A percentile compares a stretch with the other conserved stretches of the same genome.
These are phyloP conservation scores for Microtus oregoni DNA, from an alignment of 2,113 vertebrate species.

Conservation along the genomic window DNA sequence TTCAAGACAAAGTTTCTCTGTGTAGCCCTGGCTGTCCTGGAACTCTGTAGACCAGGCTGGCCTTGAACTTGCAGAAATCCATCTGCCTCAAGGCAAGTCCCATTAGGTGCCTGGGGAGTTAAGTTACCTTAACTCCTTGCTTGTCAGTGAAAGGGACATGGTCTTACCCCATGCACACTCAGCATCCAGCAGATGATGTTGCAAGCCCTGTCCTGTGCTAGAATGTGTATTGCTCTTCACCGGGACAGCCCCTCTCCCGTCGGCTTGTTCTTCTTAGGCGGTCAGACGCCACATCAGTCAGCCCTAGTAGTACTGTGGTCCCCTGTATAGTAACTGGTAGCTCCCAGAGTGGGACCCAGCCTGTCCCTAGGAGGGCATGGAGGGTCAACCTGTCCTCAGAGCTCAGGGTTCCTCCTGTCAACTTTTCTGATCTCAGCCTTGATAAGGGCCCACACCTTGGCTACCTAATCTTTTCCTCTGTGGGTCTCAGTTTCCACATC, in stretches of 20 bases:
- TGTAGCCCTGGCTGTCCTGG: not conserved
- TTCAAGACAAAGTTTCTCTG: not conserved
- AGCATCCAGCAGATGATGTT: not conserved
- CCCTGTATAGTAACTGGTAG: not conserved
- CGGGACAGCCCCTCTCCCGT: not conserved
- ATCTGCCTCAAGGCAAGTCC: not conserved
- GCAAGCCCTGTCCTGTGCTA: not conserved
- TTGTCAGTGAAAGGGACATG: not conserved
- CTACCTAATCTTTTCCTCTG: not conserved
- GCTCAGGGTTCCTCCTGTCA: constrained; percentile 31
- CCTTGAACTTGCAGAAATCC: not conserved
- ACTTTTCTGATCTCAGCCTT: not conserved
- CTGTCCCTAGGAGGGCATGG: not conserved
- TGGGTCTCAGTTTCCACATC: not conserved
- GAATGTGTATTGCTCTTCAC: not conserved
- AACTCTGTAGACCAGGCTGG: not conserved
- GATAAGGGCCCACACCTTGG: not conserved
- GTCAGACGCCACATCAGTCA: not conserved
- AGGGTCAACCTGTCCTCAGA: constrained; percentile 62
- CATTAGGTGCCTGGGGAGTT: too few species aligned
- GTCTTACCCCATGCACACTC: not conserved
- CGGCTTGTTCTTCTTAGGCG: too few species aligned
- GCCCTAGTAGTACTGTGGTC: rapidly evolving
- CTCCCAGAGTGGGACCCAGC: constrained; percentile 56
- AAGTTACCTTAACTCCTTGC: not conserved